Conservation (phyloP, 2,888 invertebrate genomes). For the Gerris lacustris region DNA sequence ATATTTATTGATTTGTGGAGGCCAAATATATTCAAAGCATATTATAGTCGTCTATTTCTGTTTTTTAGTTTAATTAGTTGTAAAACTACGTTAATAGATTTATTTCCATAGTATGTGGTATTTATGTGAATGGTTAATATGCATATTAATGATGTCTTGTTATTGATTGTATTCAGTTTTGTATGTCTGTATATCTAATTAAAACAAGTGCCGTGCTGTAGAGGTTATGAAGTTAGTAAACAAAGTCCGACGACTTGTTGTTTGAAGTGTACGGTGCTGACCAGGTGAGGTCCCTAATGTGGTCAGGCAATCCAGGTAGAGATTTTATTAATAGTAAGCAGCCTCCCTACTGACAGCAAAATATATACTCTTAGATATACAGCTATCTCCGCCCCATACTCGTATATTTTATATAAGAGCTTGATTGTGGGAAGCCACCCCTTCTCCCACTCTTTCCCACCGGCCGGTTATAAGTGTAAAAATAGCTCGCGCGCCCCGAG, state of each 20-base stretch:
- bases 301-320: not conserved
- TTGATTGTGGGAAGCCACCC: conserved; percentile 9
- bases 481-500: conserved; percentile 18
- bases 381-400: conserved; percentile 1
- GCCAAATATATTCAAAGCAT: too few species aligned
- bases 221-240: too few species aligned
- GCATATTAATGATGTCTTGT: too few species aligned
- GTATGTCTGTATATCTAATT: too few species aligned
- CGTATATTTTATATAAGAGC: conserved; percentile 6
- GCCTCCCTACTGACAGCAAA: not conserved
- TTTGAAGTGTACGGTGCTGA: not conserved
- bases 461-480: conserved; percentile 13
- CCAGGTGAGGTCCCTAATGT: not conserved
- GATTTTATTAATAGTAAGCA: not conserved
- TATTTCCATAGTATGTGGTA: too few species aligned
- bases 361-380: conserved; percentile 15
- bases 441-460: conserved; percentile 10
- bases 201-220: too few species aligned
- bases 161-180: too few species aligned
- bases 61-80: too few species aligned
- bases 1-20: not conserved
- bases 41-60: too few species aligned
- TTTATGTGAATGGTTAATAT: too few species aligned
- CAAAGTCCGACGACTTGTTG: too few species aligned
- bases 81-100: too few species aligned